A percentile compares a stretch with the other conserved stretches of the same genome.
These are phyloP conservation scores for Periplaneta americana DNA, from an alignment of 1,140 invertebrate species.

Conservation along the genomic window DNA sequence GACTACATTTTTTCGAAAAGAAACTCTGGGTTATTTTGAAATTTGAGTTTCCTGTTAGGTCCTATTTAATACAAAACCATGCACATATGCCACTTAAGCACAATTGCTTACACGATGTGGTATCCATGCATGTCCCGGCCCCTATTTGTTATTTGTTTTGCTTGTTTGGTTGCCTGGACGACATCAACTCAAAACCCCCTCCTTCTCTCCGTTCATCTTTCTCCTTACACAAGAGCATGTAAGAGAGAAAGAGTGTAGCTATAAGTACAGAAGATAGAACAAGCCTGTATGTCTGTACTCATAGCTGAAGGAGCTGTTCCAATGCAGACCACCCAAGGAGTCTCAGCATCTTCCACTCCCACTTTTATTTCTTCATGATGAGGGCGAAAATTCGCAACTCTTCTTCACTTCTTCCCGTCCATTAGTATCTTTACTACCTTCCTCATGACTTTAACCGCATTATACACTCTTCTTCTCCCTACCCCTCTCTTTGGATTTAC, in stretches of 20 bases:
- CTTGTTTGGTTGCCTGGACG: not conserved
- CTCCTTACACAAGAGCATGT: not conserved
- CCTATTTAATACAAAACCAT: too few species aligned
- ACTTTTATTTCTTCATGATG: not conserved
- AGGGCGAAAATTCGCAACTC: not conserved
- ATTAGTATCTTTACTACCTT: not conserved
- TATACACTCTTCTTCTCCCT: not conserved
- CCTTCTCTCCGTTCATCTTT: not conserved
- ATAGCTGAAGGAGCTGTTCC: not conserved
- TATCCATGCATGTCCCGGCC: too few species aligned
- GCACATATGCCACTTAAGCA: not conserved
- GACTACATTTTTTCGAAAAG: too few species aligned
- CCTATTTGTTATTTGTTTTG: not conserved
- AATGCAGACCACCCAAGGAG: not conserved
- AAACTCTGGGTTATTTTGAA: too few species aligned
- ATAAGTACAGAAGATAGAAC: not conserved
- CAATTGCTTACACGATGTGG: not conserved
- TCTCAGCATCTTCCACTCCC: not conserved
- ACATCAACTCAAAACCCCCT: not conserved
- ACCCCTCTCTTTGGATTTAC: not conserved
- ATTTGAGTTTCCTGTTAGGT: too few species aligned
- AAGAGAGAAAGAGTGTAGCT: not conserved
- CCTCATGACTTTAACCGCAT: not conserved
- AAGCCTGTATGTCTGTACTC: not conserved
- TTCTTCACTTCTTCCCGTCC: not conserved